Evolutionary conservation across 2,113 vertebrate species (phyloP).

Genomic region (Jacana jacana): DNA sequence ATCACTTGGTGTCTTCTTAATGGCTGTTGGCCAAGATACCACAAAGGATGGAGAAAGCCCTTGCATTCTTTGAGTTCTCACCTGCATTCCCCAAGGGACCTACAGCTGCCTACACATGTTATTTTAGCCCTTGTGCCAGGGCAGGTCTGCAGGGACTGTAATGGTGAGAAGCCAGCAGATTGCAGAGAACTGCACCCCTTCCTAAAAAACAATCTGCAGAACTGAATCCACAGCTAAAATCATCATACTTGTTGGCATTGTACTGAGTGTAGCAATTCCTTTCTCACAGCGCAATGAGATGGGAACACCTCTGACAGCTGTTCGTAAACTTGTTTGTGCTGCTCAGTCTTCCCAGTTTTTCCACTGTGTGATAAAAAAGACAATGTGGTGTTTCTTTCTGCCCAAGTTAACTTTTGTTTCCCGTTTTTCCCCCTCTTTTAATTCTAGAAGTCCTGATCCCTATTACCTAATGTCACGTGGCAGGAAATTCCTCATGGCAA

Average conservation of each 20-base stretch:
- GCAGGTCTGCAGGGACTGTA: background rate
- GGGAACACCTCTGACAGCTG: constrained; percentile 1
- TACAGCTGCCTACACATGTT: accelerated
- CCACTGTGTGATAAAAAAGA: background rate
- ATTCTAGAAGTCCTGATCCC: background rate
- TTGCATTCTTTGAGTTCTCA: background rate
- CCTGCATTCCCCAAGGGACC: background rate
- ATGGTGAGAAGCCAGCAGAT: background rate
- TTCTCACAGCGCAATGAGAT: background rate
- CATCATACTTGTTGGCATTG: background rate
- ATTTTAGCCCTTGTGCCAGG: background rate
- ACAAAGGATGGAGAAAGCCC: background rate
- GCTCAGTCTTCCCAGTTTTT: constrained; percentile 20
- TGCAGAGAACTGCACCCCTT: background rate
- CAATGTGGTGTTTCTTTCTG: background rate
- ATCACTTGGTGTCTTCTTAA: background rate
- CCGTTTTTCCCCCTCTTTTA: background rate
- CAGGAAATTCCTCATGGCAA: constrained; percentile 28
- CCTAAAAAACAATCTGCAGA: background rate
- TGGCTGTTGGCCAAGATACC: background rate
- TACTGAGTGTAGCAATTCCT: background rate
- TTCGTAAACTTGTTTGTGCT: background rate
- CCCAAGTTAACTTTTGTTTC: background rate
- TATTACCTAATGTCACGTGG: constrained; percentile 6
- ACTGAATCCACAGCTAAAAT: background rate